Conservation (phyloP, 1,140 invertebrate genomes). For the Drosophila lowei region DNA sequence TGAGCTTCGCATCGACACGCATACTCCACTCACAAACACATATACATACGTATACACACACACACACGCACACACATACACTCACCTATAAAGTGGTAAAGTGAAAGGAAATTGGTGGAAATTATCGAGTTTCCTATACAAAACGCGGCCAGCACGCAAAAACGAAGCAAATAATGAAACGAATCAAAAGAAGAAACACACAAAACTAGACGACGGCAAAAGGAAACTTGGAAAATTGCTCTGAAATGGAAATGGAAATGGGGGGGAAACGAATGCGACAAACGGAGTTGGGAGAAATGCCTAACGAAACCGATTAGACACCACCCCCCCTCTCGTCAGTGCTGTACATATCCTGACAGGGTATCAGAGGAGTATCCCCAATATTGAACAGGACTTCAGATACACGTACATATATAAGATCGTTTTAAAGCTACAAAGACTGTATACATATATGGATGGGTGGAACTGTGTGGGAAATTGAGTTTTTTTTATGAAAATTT, state of each 20-base stretch:
- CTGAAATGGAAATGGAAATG: slow-evolving; percentile 4
- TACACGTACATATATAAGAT: background rate
- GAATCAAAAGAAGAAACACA: slow-evolving; percentile 22
- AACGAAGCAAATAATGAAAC: slow-evolving; percentile 45
- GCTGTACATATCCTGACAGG: too few relatives aligned
- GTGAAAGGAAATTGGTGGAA: slow-evolving; percentile 77
- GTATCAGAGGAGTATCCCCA: too few relatives aligned
- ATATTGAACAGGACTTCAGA: background rate
- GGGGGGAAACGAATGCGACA: background rate
- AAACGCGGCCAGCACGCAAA: slow-evolving; percentile 76
- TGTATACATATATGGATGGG: too few relatives aligned
- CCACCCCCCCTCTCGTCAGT: background rate
- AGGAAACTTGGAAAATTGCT: slow-evolving; percentile 44
- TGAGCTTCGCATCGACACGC: slow-evolving; percentile 44
- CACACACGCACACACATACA: slow-evolving; percentile 9
- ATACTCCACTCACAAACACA: slow-evolving; percentile 12
- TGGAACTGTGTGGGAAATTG: too few relatives aligned
- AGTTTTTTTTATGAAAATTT: too few relatives aligned
- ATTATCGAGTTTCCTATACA: slow-evolving; percentile 81
- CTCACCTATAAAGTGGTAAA: slow-evolving; percentile 11
- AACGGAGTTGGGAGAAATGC: slow-evolving; percentile 30
- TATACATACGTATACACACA: background rate
- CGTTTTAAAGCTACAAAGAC: too few relatives aligned
- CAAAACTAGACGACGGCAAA: slow-evolving; percentile 31
- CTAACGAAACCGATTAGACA: slow-evolving; percentile 64